These are phyloP conservation scores for Rhyzopertha dominica DNA, from an alignment of 1,140 invertebrate genomes.

Conservation along the genomic window DNA sequence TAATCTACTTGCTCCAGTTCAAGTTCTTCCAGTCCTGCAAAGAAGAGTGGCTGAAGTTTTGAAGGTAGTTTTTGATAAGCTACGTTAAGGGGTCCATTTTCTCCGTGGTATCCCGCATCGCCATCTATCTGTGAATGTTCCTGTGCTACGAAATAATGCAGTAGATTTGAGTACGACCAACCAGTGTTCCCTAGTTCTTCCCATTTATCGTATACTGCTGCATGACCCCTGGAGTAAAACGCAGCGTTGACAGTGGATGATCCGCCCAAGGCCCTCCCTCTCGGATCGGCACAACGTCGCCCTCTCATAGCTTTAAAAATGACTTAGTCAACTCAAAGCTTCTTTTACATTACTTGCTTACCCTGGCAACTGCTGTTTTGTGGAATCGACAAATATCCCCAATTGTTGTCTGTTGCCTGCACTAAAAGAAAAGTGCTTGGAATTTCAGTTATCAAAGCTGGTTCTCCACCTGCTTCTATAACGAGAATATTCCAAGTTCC, in stretches of 20 bases:
- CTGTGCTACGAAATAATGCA: conserved; percentile 46
- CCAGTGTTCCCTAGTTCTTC: conserved; percentile 38
- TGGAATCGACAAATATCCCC: conserved; percentile 5
- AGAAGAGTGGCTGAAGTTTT: too few relatives aligned
- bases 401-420: too few relatives aligned
- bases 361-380: conserved; percentile 7
- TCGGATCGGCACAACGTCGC: conserved; percentile 51
- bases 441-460: too few relatives aligned
- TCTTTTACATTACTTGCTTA: conserved; percentile 2
- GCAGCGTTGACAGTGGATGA: conserved; percentile 60
- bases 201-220: conserved; percentile 65
- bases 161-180: conserved; percentile 47
- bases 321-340: conserved; percentile 54
- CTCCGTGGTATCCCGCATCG: conserved; percentile 36
- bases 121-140: conserved; percentile 53
- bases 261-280: conserved; percentile 60
- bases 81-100: conserved; percentile 52
- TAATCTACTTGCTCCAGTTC: conserved; percentile 53
- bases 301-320: conserved; percentile 54
- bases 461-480: conserved; percentile 18
- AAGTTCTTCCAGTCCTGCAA: too few relatives aligned
- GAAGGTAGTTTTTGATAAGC: too few relatives aligned
- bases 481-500: conserved; percentile 9
- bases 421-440: too few relatives aligned
- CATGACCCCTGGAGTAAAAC: conserved; percentile 61